Conservation (phyloP, 2,113 vertebrate genomes). For the Heteronetta atricapilla region DNA sequence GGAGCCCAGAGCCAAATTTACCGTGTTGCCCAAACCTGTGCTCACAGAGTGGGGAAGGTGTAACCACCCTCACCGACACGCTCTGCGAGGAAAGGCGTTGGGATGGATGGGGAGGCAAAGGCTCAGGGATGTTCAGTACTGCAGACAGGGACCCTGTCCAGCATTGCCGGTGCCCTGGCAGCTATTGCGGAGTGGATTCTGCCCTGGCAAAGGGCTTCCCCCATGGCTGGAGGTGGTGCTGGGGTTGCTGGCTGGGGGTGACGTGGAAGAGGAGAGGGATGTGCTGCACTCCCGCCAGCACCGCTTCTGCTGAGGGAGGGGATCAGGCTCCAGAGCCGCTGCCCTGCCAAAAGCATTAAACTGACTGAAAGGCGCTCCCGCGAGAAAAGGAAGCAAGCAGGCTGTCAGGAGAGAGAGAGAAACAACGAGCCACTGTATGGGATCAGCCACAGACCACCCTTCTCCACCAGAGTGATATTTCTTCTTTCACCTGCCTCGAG, state of each 20-base stretch:
- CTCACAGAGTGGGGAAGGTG: rapidly evolving
- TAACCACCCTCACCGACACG: not conserved
- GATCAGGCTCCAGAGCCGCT: not conserved
- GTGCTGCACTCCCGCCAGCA: not conserved
- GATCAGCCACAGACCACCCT: slow-evolving; percentile 20
- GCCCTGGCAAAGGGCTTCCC: not conserved
- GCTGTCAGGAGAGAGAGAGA: slow-evolving; percentile 17
- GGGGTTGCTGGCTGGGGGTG: not conserved
- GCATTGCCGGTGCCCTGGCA: rapidly evolving
- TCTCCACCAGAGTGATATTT: not conserved
- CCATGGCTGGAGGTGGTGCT: not conserved
- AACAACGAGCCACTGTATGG: not conserved
- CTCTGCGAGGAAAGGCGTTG: not conserved
- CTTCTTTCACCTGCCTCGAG: slow-evolving; percentile 9
- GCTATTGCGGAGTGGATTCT: not conserved
- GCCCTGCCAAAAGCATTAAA: slow-evolving; percentile 30
- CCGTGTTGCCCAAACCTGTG: not conserved
- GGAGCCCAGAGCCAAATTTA: not conserved
- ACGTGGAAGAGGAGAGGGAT: not conserved
- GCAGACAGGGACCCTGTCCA: not conserved
- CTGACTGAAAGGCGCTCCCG: not conserved
- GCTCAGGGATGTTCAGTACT: not conserved
- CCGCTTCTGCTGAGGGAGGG: not conserved
- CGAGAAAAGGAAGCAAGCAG: not conserved
- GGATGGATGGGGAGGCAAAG: not conserved